Evolutionary conservation across 2,888 invertebrate genomes (phyloP).

Genomic region (Frankliniella intonsa): DNA sequence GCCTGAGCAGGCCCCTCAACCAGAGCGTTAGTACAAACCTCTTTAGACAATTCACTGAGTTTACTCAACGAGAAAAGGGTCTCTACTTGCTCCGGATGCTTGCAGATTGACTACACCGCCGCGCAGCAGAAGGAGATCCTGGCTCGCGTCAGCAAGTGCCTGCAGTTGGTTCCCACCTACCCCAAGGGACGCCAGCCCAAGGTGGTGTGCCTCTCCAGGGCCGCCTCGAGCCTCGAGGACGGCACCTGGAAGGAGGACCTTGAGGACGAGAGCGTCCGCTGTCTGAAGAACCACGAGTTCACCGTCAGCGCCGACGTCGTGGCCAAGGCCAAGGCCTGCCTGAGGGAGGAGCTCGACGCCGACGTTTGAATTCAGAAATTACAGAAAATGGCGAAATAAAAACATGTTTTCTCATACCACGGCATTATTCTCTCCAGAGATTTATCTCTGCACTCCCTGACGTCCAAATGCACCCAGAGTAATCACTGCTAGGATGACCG

Average conservation of each 20-base stretch:
- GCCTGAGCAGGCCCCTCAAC: no score
- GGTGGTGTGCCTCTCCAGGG: background rate
- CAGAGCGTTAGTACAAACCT: no score
- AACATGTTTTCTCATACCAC: no score
- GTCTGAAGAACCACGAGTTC: background rate
- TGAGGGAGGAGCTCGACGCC: background rate
- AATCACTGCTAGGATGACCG: no score
- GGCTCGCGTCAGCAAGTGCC: background rate
- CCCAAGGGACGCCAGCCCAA: background rate
- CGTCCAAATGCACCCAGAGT: no score
- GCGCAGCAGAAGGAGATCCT: background rate
- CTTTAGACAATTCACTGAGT: no score
- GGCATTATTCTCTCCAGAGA: no score
- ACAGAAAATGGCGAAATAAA: no score
- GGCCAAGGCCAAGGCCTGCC: background rate
- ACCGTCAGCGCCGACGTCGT: background rate
- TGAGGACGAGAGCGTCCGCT: background rate
- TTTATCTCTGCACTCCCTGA: no score
- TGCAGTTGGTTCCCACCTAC: background rate
- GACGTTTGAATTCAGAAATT: no score
- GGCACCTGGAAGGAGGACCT: background rate
- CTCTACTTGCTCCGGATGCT: background rate
- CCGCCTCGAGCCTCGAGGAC: background rate
- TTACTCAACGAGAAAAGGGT: no score
- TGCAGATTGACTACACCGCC: background rate